Percentiles rank a stretch among this genome's conserved stretches.
Evolutionary conservation across 2,797 vertebrate genomes (phyloP).

Genomic region (Pyrocephalus nanus): DNA sequence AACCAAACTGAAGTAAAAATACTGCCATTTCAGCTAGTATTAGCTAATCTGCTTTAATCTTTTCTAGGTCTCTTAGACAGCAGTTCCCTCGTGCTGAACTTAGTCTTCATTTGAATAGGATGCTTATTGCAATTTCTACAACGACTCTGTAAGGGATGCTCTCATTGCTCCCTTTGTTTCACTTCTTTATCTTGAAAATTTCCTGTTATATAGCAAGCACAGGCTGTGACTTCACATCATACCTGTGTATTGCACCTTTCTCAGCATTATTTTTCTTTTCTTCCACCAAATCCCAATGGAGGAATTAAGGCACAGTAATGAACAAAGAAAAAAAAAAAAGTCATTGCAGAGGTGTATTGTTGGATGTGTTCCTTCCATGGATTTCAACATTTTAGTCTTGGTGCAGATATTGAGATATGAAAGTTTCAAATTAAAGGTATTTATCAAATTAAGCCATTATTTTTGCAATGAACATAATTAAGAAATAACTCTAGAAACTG

Average conservation of each 20-base stretch:
- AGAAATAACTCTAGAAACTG: constrained; percentile 12
- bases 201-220: not conserved
- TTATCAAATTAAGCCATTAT: constrained; percentile 48
- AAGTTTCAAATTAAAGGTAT: constrained; percentile 51
- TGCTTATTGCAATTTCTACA: not conserved
- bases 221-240: not conserved
- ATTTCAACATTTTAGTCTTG: not conserved
- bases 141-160: not conserved
- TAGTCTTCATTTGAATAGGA: not conserved
- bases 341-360: not conserved
- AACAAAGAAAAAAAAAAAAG: not conserved
- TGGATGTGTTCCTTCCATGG: not conserved
- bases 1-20: constrained; percentile 25
- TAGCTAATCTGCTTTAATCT: constrained; percentile 41
- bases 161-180: not conserved
- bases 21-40: constrained; percentile 10
- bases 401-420: not conserved
- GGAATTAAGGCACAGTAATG: not conserved
- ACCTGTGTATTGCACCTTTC: not conserved
- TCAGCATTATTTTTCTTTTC: not conserved
- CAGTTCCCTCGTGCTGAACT: not conserved
- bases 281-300: not conserved
- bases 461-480: not conserved
- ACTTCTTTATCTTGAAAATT: not conserved
- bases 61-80: not conserved